phyloP scores from a whole-genome alignment of 1,140 invertebrate species.

The Orussus abietinus region DNA sequence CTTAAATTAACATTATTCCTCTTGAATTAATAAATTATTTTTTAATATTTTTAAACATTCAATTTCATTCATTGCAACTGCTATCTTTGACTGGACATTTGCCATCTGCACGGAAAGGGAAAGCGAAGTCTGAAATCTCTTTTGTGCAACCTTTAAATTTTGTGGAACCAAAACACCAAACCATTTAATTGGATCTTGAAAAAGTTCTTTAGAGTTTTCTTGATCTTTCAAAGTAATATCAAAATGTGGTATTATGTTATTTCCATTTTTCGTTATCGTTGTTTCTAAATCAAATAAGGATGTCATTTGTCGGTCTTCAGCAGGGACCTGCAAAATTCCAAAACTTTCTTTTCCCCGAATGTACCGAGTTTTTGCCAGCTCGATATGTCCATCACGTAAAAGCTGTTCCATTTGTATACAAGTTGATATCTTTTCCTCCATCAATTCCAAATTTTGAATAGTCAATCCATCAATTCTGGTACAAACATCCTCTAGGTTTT shows the following conservation, averaged over 20 bases:
- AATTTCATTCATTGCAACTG: constrained; percentile 26
- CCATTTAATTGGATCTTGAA: constrained; percentile 67
- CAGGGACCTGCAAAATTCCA: constrained; percentile 62
- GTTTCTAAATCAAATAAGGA: constrained; percentile 56
- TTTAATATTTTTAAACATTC: constrained; percentile 23
- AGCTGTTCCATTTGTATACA: constrained; percentile 64
- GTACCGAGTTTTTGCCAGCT: constrained; percentile 69
- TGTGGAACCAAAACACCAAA: constrained; percentile 72
- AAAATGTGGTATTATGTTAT: constrained; percentile 24
- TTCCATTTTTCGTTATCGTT: constrained; percentile 43
- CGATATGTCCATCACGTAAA: constrained; percentile 61
- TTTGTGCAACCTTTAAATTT: constrained; percentile 64
- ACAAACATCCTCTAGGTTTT: constrained; percentile 41
- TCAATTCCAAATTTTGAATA: constrained; percentile 61
- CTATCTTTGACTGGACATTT: constrained; percentile 61
- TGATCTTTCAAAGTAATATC: constrained; percentile 44
- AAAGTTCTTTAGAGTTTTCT: constrained; percentile 36
- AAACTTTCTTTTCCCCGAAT: constrained; percentile 68
- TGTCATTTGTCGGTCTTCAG: constrained; percentile 53
- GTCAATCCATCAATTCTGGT: constrained; percentile 60
- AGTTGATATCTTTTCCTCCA: constrained; percentile 63
- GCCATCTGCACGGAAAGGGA: constrained; percentile 60
- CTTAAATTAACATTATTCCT: too few species aligned
- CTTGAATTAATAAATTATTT: too few species aligned
- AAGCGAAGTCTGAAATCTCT: constrained; percentile 62